Base-by-base conservation (phyloP, 2,113 vertebrate species). In the Sterna hirundo region DNA sequence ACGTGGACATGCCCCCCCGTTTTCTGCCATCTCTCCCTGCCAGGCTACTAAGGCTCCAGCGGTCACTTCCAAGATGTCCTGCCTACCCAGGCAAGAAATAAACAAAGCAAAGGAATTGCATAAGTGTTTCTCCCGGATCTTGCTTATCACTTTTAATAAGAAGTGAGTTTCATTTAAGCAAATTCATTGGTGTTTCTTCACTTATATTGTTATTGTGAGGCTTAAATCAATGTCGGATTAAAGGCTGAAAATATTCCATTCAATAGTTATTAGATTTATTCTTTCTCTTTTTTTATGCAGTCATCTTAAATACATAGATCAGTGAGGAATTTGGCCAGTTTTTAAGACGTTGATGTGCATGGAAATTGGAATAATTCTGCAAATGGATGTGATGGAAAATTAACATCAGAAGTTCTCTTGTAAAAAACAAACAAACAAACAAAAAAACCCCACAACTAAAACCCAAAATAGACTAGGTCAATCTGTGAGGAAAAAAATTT, bases 201-300 rank as follows among this genome's bases (percentile, higher is more conserved):
- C 62, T 95, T 96, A 22, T 23, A 62, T 89, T 91, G 94, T 96
- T 93, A 94, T 83, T 79, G 86, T 36, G 71, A 94, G 62, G 68
- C 66, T 95, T 96, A 96, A 95, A 96, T 92, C 94, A 91, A 84
- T 88, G 96, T 27, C 65, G 84, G 76, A 94, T 95, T 96, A 94
- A 76, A 71, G 66, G 83, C 83, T 84, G 62, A 83, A 94, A 97
- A 96, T 94, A 92, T 83, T 89, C 74, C 47, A 38, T 62, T 91
- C 77, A 58, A 83, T 84, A 83, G 66, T 94, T 95, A 97, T 96
- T 93, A 91, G 47, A 86, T 95, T 95, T 89, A 52, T 89, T 90
- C 38, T 83, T 91, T 68, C 36, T 44, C 9, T 4, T 11, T 88
- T 68, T 81, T 78, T 70, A 83, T 86, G n/a, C 32, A 81, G 54